phyloP scores from a whole-genome alignment of 2,113 vertebrate genomes.

The Heptranchias perlo region DNA sequence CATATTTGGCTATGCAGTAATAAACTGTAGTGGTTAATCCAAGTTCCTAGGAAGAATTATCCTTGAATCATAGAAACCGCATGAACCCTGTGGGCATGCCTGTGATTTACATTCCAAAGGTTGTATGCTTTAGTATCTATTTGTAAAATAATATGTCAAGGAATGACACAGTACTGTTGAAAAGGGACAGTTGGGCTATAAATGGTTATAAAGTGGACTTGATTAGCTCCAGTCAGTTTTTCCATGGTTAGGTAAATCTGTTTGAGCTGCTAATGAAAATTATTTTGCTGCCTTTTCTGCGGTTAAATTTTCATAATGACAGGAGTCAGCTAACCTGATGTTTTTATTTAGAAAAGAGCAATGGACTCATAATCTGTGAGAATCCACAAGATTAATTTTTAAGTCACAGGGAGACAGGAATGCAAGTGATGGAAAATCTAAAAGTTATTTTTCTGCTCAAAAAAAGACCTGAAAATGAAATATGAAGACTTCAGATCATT shows the following conservation, averaged over 20 bases:
- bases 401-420: neutral
- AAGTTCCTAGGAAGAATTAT: slow-evolving; percentile 46
- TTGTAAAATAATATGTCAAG: slow-evolving; percentile 42
- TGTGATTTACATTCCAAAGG: slow-evolving; percentile 60
- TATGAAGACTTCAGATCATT: neutral
- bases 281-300: neutral
- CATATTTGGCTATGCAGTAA: slow-evolving; percentile 68
- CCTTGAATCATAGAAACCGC: slow-evolving; percentile 52
- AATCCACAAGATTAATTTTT: neutral
- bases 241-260: neutral
- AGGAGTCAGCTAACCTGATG: neutral
- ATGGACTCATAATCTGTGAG: neutral
- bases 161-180: slow-evolving; percentile 5
- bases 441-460: neutral
- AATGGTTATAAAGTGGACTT: neutral
- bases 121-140: slow-evolving; percentile 46
- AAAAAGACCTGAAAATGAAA: neutral
- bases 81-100: slow-evolving; percentile 58
- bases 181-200: slow-evolving; percentile 18
- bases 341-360: neutral
- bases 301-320: neutral
- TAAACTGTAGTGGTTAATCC: slow-evolving; percentile 46
- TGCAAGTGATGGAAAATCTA: neutral
- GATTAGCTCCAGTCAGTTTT: slow-evolving; percentile 4
- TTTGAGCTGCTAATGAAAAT: neutral